phyloP scores from a whole-genome alignment of 2,888 invertebrate genomes.

The Dryobota labecula region DNA sequence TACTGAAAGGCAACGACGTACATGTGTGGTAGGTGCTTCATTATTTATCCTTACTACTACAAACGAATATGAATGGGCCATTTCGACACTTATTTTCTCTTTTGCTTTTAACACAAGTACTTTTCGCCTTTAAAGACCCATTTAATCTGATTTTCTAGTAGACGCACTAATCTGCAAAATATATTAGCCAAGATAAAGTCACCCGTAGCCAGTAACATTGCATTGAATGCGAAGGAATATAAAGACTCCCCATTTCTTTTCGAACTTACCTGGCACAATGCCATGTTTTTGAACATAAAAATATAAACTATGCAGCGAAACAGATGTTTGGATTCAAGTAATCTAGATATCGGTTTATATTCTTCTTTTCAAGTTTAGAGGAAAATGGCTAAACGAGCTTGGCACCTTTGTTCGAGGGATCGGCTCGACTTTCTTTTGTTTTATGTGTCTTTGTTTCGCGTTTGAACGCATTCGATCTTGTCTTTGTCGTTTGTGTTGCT shows the following conservation, averaged over 20 bases:
- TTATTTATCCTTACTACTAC: background rate
- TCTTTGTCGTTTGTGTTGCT: background rate
- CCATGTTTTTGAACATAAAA: slow-evolving; percentile 31
- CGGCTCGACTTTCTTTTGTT: background rate
- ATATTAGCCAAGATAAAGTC: slow-evolving; percentile 25
- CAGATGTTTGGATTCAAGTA: slow-evolving; percentile 17
- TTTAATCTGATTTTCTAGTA: slow-evolving; percentile 13
- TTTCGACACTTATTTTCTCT: background rate
- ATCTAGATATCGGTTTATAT: slow-evolving; percentile 19
- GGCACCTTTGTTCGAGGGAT: slow-evolving; percentile 1
- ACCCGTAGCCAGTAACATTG: slow-evolving; percentile 12
- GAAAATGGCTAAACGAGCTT: slow-evolving; percentile 16
- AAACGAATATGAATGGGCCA: background rate
- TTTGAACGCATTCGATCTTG: background rate
- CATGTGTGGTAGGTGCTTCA: background rate
- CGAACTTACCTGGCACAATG: slow-evolving; percentile 37
- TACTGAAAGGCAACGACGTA: background rate
- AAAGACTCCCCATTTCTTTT: slow-evolving; percentile 37
- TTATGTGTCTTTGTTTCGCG: background rate
- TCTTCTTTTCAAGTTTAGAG: background rate
- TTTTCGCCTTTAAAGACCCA: slow-evolving; percentile 1
- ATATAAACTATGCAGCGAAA: slow-evolving; percentile 29
- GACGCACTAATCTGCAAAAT: slow-evolving; percentile 29
- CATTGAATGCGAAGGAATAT: slow-evolving; percentile 26
- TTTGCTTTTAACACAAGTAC: background rate